Conservation (phyloP, 2,113 vertebrate genomes). For the Gallinago paraguaiae region DNA sequence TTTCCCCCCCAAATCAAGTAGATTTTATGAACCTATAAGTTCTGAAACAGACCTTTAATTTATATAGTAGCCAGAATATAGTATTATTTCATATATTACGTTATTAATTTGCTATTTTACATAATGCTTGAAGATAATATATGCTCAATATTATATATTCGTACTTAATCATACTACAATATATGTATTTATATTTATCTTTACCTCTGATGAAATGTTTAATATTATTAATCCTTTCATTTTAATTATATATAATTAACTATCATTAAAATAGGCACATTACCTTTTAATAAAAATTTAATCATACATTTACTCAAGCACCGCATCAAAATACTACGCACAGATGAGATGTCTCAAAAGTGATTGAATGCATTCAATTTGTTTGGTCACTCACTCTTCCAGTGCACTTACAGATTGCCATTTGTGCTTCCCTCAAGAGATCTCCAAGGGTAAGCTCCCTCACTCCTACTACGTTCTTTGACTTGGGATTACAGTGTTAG, state of each 20-base stretch:
- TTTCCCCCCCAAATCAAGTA: not conserved
- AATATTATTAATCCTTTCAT: slow-evolving; percentile 62
- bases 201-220: slow-evolving; percentile 63
- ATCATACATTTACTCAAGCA: slow-evolving; percentile 41
- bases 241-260: slow-evolving; percentile 66
- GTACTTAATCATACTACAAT: slow-evolving; percentile 17
- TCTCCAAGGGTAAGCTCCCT: not conserved
- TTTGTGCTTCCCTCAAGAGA: slow-evolving; percentile 26
- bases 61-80: not conserved
- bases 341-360: slow-evolving; percentile 24
- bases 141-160: not conserved
- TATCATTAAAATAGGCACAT: slow-evolving; percentile 58
- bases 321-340: slow-evolving; percentile 36
- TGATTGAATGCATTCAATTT: slow-evolving; percentile 16
- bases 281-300: slow-evolving; percentile 69
- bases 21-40: not conserved
- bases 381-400: slow-evolving; percentile 39
- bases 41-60: not conserved
- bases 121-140: not conserved
- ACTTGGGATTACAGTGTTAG: not conserved
- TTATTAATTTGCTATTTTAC: not conserved
- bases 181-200: slow-evolving; percentile 62
- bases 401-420: slow-evolving; percentile 3
- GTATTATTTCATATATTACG: not conserved
- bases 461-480: not conserved